Conservation (phyloP, 2,797 vertebrate species). For the Sebastes variabilis region DNA sequence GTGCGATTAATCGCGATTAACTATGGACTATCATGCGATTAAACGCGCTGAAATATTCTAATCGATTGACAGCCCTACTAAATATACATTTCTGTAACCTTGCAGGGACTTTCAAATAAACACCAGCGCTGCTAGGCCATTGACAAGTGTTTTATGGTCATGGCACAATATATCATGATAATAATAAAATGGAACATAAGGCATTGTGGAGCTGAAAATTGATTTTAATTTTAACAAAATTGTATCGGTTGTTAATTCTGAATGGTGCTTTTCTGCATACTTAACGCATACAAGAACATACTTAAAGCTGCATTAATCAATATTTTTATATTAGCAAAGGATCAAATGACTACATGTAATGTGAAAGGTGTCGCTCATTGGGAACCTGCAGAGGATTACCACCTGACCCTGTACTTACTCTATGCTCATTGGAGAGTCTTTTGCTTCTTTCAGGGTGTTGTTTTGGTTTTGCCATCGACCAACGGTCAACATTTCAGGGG, state of each 20-base stretch:
- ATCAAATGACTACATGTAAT: not conserved
- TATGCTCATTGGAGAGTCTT: not conserved
- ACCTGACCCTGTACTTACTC: not conserved
- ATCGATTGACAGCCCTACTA: too few species aligned
- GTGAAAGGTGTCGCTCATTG: not conserved
- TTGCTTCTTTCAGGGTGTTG: not conserved
- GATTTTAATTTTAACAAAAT: not conserved
- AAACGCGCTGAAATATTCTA: rapidly evolving
- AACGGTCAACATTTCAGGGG: not conserved
- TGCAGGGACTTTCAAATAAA: not conserved
- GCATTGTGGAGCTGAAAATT: not conserved
- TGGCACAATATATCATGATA: not conserved
- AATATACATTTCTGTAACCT: not conserved
- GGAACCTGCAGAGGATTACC: not conserved
- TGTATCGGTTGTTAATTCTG: not conserved
- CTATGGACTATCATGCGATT: rapidly evolving
- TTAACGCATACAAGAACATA: not conserved
- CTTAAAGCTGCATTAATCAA: not conserved
- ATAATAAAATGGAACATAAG: not conserved
- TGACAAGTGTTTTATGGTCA: not conserved
- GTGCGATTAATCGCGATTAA: too few species aligned
- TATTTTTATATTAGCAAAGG: not conserved
- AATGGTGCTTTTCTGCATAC: not conserved
- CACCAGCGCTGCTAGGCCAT: not conserved
- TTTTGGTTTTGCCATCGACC: not conserved